Conservation (phyloP, 2,888 invertebrate species). For the Mythimna lalbum region DNA sequence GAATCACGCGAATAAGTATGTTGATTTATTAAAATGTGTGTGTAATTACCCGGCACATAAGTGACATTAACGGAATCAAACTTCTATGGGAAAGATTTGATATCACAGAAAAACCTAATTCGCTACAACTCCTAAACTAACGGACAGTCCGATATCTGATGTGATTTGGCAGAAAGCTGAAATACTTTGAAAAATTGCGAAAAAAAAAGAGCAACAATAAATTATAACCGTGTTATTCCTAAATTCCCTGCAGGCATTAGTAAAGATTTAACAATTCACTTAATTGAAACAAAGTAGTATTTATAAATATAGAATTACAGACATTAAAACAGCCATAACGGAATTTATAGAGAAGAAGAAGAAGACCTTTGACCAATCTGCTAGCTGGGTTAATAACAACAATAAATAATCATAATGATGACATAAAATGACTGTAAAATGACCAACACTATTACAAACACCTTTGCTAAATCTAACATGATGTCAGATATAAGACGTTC, state of each 20-base stretch:
- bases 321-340: not conserved
- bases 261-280: not conserved
- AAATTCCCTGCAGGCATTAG: not conserved
- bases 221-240: not conserved
- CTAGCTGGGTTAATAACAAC: conserved; percentile 16
- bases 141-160: not conserved
- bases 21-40: conserved; percentile 59
- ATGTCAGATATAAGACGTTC: not conserved
- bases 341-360: conserved; percentile 1
- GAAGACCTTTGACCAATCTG: conserved; percentile 13
- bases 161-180: not conserved
- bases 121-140: not conserved
- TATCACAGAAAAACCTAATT: conserved; percentile 16
- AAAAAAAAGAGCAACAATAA: not conserved
- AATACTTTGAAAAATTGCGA: not conserved
- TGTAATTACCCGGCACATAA: conserved; percentile 57
- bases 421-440: conserved; percentile 33
- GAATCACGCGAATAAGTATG: conserved; percentile 74
- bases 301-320: conserved; percentile 6
- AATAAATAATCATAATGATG: conserved; percentile 35
- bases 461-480: conserved; percentile 21
- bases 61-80: conserved; percentile 42
- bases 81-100: conserved; percentile 32
- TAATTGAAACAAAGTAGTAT: conserved; percentile 3
- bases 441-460: conserved; percentile 15